Conservation (phyloP, 2,797 vertebrate species). For the Taeniopygia guttata region DNA sequence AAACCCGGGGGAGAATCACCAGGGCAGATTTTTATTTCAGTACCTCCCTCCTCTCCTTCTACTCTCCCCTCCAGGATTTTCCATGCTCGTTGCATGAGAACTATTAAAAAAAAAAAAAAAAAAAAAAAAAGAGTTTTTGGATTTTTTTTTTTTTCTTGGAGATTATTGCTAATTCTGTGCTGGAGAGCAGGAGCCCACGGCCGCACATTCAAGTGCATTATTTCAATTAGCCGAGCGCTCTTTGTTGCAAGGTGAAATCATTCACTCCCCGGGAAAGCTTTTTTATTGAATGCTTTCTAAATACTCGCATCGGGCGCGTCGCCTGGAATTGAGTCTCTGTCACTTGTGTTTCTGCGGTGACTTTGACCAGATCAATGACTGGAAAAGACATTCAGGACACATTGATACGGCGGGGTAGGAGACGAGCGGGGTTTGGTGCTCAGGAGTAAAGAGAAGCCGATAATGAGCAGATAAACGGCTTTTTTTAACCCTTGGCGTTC, state of each 20-base stretch:
- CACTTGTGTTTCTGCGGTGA: slow-evolving; percentile 51
- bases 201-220: slow-evolving; percentile 7
- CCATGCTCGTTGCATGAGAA: not conserved
- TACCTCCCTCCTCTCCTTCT: not conserved
- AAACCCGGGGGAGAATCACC: fast-evolving
- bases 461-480: slow-evolving; percentile 14
- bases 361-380: slow-evolving; percentile 63
- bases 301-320: slow-evolving; percentile 21
- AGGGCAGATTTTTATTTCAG: not conserved
- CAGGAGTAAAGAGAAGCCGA: not conserved
- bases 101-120: not conserved
- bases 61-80: not conserved
- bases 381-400: slow-evolving; percentile 47
- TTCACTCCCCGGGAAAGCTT: slow-evolving; percentile 19
- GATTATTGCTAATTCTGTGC: not conserved
- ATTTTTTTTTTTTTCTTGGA: not conserved
- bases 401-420: not conserved
- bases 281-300: slow-evolving; percentile 48
- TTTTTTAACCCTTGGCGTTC: slow-evolving; percentile 44
- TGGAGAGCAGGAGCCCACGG: not conserved
- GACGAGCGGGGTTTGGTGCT: not conserved
- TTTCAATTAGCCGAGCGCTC: slow-evolving; percentile 27
- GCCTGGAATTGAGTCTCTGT: slow-evolving; percentile 55
- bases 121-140: not conserved
- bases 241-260: slow-evolving; percentile 37